Evolutionary conservation across 2,113 vertebrate species (phyloP), one percentile per base, ranked within the genome.

Genomic region (Gobiocypris rarus): DNA sequence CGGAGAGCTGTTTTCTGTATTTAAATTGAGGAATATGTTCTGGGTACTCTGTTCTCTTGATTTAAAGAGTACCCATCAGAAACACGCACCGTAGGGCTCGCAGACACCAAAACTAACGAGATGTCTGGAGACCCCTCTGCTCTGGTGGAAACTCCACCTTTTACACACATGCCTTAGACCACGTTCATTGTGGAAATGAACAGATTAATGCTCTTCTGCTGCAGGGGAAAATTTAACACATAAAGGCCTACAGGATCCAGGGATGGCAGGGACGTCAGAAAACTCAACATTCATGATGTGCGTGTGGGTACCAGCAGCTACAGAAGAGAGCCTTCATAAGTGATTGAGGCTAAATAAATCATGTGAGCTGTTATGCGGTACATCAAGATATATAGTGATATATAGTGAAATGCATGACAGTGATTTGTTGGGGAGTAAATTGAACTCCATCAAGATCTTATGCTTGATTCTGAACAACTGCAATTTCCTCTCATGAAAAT

Each of bases 91-190:
- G 26, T 19, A 5, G n/a, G 13, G 48, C 67, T 85, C 19, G 11
- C 70, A 81, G 84, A 45, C 59, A 84, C 61, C 58, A 73, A 58
- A 83, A 75, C 75, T 88, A 88, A 88, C 59, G 34, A 86, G 87
- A 81, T 1, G 80, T 76, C 85, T 79, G 38, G 85, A 88, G 87
- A 86, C 83, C 58, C 26, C 43, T 69, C 9, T 82, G 38, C n/a
- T 82, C 45, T 84, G 19, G 19, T 69, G 43, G 19, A 71, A 41
- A 71, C 52, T 24, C 67, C 34, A n/a, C 58, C 58, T 22, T 82
- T 80, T 45, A 54, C 82, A 83, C 59, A 74, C 58, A 75, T 50
- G 4, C 22, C n/a, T 45, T 28, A 71, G 50, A 26, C 54, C 65
- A 31, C 22, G 69, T 8, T 9, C 52, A 34, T 10, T 38, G 48